Evolutionary conservation across 2,113 vertebrate genomes (phyloP).

Genomic region (Muscicapa adusta): DNA sequence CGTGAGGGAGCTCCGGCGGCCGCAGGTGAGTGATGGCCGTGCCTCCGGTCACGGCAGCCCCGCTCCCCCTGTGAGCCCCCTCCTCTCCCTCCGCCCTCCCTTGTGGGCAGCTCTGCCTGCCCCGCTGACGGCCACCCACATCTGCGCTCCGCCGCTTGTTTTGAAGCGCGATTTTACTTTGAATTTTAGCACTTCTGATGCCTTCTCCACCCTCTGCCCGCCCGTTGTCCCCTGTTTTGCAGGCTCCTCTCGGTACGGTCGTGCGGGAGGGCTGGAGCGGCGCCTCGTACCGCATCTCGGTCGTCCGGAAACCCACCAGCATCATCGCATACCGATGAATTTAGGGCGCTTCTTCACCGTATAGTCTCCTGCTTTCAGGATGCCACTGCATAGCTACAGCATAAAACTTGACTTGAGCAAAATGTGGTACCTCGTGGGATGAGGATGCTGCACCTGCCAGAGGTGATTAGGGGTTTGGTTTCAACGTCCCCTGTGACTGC

Average conservation of each 20-base stretch:
- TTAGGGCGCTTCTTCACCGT: accelerated
- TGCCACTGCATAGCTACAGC: not conserved
- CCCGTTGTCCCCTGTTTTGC: not conserved
- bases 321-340: accelerated
- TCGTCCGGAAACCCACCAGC: not conserved
- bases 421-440: not conserved
- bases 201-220: too few relatives aligned
- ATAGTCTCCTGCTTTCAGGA: not conserved
- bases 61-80: too few relatives aligned
- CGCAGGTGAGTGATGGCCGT: not conserved
- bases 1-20: not conserved
- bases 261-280: not conserved
- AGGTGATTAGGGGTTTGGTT: not conserved
- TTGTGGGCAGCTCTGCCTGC: not conserved
- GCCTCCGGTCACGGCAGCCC: not conserved
- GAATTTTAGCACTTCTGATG: not conserved
- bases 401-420: not conserved
- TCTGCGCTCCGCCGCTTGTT: not conserved
- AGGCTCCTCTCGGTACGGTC: not conserved
- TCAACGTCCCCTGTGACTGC: accelerated
- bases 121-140: not conserved
- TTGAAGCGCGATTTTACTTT: not conserved
- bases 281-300: not conserved
- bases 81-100: not conserved
- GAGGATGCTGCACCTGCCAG: not conserved